phyloP scores from a whole-genome alignment of 2,888 invertebrate genomes.

The Chrysopilus asiliformis region DNA sequence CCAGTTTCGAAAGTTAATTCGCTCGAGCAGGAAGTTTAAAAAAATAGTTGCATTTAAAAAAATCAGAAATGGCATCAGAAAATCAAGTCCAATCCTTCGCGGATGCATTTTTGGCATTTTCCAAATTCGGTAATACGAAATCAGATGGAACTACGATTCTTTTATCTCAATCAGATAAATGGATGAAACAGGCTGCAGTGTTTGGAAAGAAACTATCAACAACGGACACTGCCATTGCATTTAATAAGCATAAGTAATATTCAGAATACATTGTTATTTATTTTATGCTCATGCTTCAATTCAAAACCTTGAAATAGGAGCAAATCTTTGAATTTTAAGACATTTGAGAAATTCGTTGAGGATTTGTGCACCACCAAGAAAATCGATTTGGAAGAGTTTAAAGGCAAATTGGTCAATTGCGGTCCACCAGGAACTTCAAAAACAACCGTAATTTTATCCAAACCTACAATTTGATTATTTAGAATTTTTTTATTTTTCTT shows the following conservation, averaged over 20 bases:
- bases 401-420: conserved; percentile 45
- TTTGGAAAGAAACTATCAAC: conserved; percentile 51
- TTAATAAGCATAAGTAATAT: conserved; percentile 48
- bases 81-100: too few species aligned
- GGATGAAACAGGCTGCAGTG: conserved; percentile 60
- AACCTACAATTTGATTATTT: background rate
- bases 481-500: background rate
- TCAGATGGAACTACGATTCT: conserved; percentile 53
- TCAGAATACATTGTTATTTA: background rate
- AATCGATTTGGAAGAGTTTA: conserved; percentile 44
- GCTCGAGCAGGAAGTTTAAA: too few species aligned
- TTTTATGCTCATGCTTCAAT: background rate
- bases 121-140: conserved; percentile 54
- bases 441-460: conserved; percentile 16
- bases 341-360: conserved; percentile 45
- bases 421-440: conserved; percentile 42
- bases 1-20: too few species aligned
- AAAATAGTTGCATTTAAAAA: too few species aligned
- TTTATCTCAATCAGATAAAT: conserved; percentile 55
- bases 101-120: conserved; percentile 42
- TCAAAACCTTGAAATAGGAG: conserved; percentile 5
- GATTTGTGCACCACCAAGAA: conserved; percentile 51
- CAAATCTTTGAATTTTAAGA: conserved; percentile 28
- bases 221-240: conserved; percentile 56
- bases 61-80: too few species aligned